phyloP scores from a whole-genome alignment of 2,888 invertebrate genomes.

The Lydus trimaculatus region DNA sequence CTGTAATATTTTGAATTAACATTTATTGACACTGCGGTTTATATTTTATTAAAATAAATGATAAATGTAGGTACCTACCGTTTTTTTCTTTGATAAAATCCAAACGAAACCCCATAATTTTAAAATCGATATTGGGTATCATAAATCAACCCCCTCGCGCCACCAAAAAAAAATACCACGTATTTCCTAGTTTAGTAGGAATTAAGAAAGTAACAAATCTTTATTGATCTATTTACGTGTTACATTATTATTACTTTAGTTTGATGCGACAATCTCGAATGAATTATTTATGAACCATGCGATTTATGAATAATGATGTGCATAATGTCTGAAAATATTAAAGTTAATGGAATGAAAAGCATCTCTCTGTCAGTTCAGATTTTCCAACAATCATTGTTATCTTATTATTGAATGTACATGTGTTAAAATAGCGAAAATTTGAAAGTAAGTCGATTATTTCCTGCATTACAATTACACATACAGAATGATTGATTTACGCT shows the following conservation, averaged over 20 bases:
- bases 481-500: too few species aligned
- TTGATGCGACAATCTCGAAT: slow-evolving; percentile 22
- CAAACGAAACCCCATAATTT: neutral
- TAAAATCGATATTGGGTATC: neutral
- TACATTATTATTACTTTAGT: slow-evolving; percentile 20
- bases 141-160: neutral
- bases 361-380: neutral
- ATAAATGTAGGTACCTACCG: too few species aligned
- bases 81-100: too few species aligned
- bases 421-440: too few species aligned
- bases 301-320: slow-evolving; percentile 28
- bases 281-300: slow-evolving; percentile 26
- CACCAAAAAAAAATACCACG: neutral
- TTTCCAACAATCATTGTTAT: neutral
- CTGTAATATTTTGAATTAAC: too few species aligned
- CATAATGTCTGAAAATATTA: slow-evolving; percentile 23
- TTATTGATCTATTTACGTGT: slow-evolving; percentile 26
- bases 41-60: too few species aligned
- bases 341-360: slow-evolving; percentile 26
- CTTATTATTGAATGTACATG: neutral
- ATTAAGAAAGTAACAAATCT: neutral
- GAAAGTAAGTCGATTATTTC: too few species aligned
- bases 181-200: neutral
- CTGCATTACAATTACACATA: too few species aligned
- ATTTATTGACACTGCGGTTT: too few species aligned